Conservation (phyloP, 2,113 vertebrate species). For the Cyanoderma ruficeps region DNA sequence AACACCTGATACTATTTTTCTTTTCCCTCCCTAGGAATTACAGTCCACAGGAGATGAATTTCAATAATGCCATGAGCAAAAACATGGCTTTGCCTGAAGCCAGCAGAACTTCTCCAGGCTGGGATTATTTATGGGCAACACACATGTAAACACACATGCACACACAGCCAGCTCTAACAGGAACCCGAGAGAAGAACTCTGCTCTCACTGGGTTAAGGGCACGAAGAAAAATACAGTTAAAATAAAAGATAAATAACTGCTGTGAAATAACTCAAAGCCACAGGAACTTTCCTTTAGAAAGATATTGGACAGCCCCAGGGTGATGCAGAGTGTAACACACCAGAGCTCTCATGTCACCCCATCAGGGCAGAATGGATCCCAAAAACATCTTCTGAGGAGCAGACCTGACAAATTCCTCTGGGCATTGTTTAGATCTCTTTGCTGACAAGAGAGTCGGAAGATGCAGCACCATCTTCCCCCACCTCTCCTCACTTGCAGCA, state of each 20-base stretch:
- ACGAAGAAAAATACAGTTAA: not conserved
- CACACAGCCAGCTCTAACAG: not conserved
- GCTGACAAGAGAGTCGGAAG: not conserved
- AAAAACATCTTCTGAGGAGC: not conserved
- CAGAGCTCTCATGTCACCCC: rapidly evolving
- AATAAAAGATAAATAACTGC: not conserved
- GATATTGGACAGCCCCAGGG: not conserved
- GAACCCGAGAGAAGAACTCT: not conserved
- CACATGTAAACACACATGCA: not conserved
- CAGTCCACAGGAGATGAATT: constrained; percentile 15
- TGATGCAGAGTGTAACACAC: not conserved
- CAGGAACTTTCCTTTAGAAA: not conserved
- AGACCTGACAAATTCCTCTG: not conserved
- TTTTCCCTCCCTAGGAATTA: not conserved
- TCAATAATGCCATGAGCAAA: constrained; percentile 23
- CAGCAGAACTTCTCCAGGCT: not conserved
- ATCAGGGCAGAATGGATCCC: not conserved
- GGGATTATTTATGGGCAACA: not conserved
- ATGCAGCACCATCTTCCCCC: not conserved
- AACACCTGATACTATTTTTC: constrained; percentile 38
- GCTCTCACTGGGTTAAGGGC: not conserved
- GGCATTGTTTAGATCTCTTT: not conserved
- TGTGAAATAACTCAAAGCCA: not conserved
- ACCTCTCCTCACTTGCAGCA: not conserved
- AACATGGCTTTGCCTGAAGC: not conserved